These are phyloP conservation scores for Dolichomitus sp. DNA, from an alignment of 2,888 invertebrate species.

Conservation along the genomic window DNA sequence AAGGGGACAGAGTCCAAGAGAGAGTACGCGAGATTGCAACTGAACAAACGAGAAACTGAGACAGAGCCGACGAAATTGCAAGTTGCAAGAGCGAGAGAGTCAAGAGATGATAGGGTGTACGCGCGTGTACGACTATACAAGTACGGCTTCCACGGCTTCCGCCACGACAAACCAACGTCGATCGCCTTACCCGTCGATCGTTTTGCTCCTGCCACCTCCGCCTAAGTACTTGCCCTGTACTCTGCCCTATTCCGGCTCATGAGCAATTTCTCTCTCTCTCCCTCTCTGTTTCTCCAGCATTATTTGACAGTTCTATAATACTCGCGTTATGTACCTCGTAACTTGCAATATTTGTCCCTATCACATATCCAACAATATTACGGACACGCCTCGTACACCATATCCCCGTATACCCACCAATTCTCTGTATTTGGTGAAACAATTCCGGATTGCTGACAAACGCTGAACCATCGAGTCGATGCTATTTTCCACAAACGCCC, in stretches of 20 bases:
- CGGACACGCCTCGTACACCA: background rate
- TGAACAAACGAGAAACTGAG: conserved; percentile 27
- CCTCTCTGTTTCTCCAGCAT: conserved; percentile 27
- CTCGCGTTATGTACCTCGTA: background rate
- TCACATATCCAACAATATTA: conserved; percentile 45
- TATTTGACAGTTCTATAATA: conserved; percentile 41
- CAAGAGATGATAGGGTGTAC: conserved; percentile 67
- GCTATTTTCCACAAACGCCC: conserved; percentile 18
- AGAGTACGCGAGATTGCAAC: conserved; percentile 34
- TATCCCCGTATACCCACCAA: conserved; percentile 1
- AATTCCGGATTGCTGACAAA: conserved; percentile 24
- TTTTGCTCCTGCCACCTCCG: conserved; percentile 82
- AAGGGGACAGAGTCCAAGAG: conserved; percentile 10
- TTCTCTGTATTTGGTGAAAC: conserved; percentile 24
- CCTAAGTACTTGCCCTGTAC: conserved; percentile 77
- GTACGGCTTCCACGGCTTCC: conserved; percentile 85
- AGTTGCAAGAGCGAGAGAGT: conserved; percentile 67
- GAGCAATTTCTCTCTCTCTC: conserved; percentile 52
- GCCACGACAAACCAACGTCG: conserved; percentile 85
- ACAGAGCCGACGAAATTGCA: conserved; percentile 50
- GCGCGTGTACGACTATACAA: conserved; percentile 74
- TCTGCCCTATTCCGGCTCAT: conserved; percentile 48
- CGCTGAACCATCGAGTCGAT: background rate
- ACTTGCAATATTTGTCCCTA: conserved; percentile 46
- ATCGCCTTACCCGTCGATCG: conserved; percentile 85